Evolutionary conservation across 2,113 vertebrate genomes (phyloP).

Genomic region (Cricetomys ansorgei): DNA sequence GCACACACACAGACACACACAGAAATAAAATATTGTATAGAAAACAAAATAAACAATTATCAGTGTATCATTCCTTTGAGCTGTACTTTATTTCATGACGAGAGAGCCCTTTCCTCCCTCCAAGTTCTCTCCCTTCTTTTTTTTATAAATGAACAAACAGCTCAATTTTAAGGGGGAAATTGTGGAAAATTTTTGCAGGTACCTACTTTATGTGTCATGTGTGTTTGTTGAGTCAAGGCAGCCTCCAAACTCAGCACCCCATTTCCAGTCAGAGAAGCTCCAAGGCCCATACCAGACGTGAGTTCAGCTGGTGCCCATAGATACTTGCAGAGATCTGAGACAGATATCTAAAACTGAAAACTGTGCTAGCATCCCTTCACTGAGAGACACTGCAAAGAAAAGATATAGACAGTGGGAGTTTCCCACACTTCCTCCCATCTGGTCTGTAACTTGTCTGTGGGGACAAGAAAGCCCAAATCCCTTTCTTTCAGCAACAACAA

Average conservation of each 20-base stretch:
- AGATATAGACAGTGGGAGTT: neutral
- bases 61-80: neutral
- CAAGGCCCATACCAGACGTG: fast-evolving
- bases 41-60: neutral
- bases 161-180: neutral
- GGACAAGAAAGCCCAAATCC: neutral
- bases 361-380: neutral
- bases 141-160: neutral
- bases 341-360: neutral
- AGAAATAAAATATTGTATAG: neutral
- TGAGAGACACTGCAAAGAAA: neutral
- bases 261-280: neutral
- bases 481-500: too few species aligned
- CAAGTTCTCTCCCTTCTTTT: too few species aligned
- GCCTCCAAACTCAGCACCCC: neutral
- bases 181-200: too few species aligned
- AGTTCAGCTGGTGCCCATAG: neutral
- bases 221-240: fast-evolving
- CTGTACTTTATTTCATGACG: neutral
- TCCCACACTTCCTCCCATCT: too few species aligned
- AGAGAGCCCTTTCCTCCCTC: neutral
- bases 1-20: neutral
- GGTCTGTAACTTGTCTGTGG: too few species aligned
- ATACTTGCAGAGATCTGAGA: neutral
- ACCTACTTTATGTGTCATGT: neutral